Conservation (phyloP, 2,888 invertebrate genomes). For the Cheilosia grossa region DNA sequence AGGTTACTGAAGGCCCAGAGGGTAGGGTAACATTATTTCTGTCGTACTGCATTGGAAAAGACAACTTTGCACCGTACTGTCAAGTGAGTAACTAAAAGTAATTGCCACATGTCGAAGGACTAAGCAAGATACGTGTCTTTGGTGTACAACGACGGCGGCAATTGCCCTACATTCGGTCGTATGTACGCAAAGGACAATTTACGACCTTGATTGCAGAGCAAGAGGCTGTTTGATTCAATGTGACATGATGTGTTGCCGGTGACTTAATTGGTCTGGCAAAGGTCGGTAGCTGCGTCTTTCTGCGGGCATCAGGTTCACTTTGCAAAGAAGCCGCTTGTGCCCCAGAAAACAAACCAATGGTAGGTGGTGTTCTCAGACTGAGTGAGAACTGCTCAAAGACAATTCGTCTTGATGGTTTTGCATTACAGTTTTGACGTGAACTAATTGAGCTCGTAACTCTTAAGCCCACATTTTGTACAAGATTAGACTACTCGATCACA, state of each 20-base stretch:
- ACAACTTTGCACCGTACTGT: conserved; percentile 23
- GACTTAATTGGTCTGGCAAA: background rate
- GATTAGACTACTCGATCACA: too few relatives aligned
- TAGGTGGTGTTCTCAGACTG: background rate
- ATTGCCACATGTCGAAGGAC: conserved; percentile 51
- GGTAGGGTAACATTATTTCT: conserved; percentile 5
- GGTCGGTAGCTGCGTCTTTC: background rate
- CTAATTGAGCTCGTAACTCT: too few relatives aligned
- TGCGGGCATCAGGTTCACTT: background rate
- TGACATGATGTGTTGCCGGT: background rate
- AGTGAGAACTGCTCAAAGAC: too few relatives aligned
- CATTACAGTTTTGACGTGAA: too few relatives aligned
- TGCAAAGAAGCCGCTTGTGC: background rate
- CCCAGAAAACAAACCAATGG: background rate
- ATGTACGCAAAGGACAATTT: background rate
- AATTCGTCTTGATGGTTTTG: too few relatives aligned
- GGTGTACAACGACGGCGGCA: conserved; percentile 11
- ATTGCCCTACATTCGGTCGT: conserved; percentile 32
- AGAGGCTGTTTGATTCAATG: background rate
- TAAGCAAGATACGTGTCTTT: conserved; percentile 33
- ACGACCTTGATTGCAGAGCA: background rate
- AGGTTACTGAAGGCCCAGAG: conserved; percentile 21
- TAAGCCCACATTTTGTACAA: too few relatives aligned
- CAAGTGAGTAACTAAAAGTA: conserved; percentile 51
- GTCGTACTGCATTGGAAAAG: background rate